phyloP scores from a whole-genome alignment of 2,113 vertebrate species.

The Gobiocypris rarus region DNA sequence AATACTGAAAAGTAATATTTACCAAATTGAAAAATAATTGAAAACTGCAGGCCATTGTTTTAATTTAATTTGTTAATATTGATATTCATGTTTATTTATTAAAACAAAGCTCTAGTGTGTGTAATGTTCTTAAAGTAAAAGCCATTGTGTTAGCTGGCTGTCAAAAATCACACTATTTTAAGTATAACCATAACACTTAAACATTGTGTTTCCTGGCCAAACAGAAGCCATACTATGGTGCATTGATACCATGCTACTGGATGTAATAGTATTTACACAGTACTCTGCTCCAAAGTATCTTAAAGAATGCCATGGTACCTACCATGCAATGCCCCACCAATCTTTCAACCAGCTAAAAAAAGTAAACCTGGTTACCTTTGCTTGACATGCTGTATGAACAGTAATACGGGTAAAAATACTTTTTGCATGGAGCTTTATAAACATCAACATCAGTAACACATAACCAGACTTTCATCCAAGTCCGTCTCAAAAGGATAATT shows the following conservation, averaged over 20 bases:
- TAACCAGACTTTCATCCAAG: constrained; percentile 12
- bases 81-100: neutral
- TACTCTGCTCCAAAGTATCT: neutral
- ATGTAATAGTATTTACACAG: neutral
- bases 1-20: neutral
- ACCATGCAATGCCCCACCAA: neutral
- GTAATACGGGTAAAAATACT: neutral
- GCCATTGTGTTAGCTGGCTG: neutral
- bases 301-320: neutral
- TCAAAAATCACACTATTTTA: neutral
- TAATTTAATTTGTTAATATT: neutral
- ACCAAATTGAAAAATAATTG: neutral
- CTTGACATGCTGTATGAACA: neutral
- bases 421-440: neutral
- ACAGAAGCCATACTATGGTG: neutral
- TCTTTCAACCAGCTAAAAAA: neutral
- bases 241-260: neutral
- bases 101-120: neutral
- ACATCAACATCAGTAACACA: constrained; percentile 1
- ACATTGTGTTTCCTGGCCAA: neutral
- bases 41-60: neutral
- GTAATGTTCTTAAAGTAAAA: neutral
- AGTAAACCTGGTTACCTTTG: neutral
- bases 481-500: neutral
- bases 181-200: neutral